A percentile compares a stretch with the other conserved stretches of the same genome.
These are phyloP conservation scores for Meloe dianella DNA, from an alignment of 2,888 invertebrate species.

Conservation along the genomic window DNA sequence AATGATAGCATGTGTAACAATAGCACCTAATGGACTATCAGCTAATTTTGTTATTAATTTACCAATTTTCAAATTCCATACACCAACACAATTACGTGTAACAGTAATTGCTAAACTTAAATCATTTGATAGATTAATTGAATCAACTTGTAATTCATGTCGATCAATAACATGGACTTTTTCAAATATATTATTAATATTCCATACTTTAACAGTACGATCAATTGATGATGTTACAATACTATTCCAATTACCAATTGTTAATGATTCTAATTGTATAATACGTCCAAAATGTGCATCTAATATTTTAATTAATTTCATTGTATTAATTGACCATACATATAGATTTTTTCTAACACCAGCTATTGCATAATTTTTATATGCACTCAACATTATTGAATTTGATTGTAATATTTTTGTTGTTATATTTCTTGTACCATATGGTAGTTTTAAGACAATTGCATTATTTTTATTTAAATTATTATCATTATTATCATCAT, in stretches of 20 bases:
- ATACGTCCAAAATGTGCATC: constrained; percentile 98
- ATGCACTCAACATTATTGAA: constrained; percentile 90
- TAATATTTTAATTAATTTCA: constrained; percentile 84
- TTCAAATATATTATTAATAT: constrained; percentile 98
- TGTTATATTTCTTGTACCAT: constrained; percentile 91
- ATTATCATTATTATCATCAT: no score
- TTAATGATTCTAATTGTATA: constrained; percentile 86
- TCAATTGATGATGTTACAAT: constrained; percentile 97
- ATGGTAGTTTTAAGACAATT: constrained; percentile 75
- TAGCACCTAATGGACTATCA: constrained; percentile 90
- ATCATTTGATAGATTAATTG: constrained; percentile 82
- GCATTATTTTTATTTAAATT: constrained; percentile 61
- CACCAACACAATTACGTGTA: constrained; percentile 92
- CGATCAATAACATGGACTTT: constrained; percentile 95
- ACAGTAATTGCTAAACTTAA: constrained; percentile 87
- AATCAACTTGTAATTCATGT: constrained; percentile 93
- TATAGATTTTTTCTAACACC: constrained; percentile 93
- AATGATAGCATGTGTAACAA: constrained; percentile 90
- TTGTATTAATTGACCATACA: constrained; percentile 87
- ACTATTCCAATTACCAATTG: constrained; percentile 89
- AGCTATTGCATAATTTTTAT: constrained; percentile 90
- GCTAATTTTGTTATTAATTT: constrained; percentile 85
- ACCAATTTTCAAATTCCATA: constrained; percentile 91
- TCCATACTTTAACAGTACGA: constrained; percentile 98
- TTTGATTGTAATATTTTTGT: constrained; percentile 90